Percentiles rank a stretch among this genome's conserved stretches.
These are phyloP conservation scores for Anguilla anguilla DNA, from an alignment of 2,797 vertebrate genomes.

Conservation along the genomic window DNA sequence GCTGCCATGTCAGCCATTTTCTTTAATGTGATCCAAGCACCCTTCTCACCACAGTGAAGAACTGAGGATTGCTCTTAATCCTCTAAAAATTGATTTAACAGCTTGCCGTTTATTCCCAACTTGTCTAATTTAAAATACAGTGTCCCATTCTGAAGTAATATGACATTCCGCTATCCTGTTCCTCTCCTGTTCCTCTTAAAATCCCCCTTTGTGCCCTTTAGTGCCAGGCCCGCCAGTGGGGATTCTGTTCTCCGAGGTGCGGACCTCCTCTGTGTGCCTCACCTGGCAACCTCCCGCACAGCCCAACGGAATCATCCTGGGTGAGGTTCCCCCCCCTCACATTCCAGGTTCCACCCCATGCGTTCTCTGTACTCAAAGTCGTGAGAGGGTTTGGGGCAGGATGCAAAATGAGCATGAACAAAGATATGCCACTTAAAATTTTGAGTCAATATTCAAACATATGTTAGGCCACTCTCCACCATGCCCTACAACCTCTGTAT, in stretches of 20 bases:
- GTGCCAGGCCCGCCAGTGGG: constrained; percentile 92
- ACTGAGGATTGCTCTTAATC: background rate
- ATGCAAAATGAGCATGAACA: background rate
- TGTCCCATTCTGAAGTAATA: background rate
- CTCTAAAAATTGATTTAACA: background rate
- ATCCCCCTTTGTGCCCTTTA: constrained; percentile 50
- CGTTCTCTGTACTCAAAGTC: background rate
- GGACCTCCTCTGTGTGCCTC: constrained; percentile 87
- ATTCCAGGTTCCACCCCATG: background rate
- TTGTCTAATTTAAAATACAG: background rate
- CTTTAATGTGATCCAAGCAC: background rate
- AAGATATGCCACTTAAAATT: background rate
- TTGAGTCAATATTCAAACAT: too few species aligned
- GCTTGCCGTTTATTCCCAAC: background rate
- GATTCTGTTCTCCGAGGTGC: constrained; percentile 95
- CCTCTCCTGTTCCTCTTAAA: background rate
- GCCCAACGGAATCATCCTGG: constrained; percentile 93
- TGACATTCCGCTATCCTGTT: background rate
- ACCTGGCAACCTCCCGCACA: constrained; percentile 92
- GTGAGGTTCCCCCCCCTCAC: constrained; percentile 66
- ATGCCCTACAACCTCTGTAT: background rate
- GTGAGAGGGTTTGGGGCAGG: background rate
- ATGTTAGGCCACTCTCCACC: background rate
- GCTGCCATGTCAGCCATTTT: background rate
- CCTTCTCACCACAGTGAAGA: background rate